Conservation (phyloP, 2,797 vertebrate species). For the Enteromius radiatus region DNA sequence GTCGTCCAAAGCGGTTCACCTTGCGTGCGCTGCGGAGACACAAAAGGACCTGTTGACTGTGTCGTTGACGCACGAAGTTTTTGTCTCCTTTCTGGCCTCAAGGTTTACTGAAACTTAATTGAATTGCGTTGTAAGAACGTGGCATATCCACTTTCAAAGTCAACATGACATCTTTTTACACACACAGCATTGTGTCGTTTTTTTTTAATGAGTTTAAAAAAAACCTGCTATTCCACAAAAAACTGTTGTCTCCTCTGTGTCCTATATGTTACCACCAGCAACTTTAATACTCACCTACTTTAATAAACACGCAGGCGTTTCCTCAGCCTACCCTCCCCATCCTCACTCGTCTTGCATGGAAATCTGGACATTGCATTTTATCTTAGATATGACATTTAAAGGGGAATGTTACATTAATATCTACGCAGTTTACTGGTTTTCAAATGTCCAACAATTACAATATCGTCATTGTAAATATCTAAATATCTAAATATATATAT, state of each 20-base stretch:
- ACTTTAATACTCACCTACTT: neutral
- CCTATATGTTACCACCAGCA: neutral
- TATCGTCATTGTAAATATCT: neutral
- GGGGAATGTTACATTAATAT: neutral
- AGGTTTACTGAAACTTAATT: conserved; percentile 34
- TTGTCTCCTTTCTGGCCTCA: conserved; percentile 41
- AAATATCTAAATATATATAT: too few species aligned
- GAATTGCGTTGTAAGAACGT: conserved; percentile 22
- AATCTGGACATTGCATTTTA: conserved; percentile 11
- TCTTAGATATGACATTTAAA: neutral
- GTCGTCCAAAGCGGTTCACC: conserved; percentile 24
- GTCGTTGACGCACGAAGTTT: conserved; percentile 33
- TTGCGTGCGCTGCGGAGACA: conserved; percentile 30
- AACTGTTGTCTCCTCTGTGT: neutral
- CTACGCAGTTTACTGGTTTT: neutral
- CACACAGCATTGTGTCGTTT: conserved; percentile 18
- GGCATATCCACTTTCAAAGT: conserved; percentile 41
- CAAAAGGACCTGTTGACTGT: conserved; percentile 41
- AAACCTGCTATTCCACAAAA: neutral
- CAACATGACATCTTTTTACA: conserved; percentile 31
- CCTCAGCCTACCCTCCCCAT: neutral
- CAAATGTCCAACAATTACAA: neutral
- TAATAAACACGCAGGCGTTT: neutral
- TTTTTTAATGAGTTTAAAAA: neutral
- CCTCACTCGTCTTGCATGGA: neutral